These are phyloP conservation scores for Geopemphigus sp. DNA, from an alignment of 1,140 invertebrate genomes.

Conservation along the genomic window DNA sequence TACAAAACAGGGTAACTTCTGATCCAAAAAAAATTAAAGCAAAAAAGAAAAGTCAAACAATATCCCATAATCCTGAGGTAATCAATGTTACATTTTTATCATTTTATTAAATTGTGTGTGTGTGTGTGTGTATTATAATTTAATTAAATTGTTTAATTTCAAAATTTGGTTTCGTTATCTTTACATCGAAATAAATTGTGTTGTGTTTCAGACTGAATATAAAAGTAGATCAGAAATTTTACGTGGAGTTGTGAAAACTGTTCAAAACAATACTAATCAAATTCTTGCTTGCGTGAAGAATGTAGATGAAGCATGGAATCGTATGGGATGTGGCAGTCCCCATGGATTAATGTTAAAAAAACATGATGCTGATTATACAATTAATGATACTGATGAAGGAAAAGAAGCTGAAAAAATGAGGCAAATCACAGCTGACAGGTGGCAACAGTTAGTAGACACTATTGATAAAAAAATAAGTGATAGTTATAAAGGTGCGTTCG, in stretches of 20 bases:
- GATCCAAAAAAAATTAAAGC: slow-evolving; percentile 44
- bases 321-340: slow-evolving; percentile 23
- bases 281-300: slow-evolving; percentile 5
- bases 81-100: too few species aligned
- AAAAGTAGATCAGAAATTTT: slow-evolving; percentile 35
- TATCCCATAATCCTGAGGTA: slow-evolving; percentile 2
- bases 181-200: background rate
- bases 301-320: slow-evolving; percentile 31
- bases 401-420: slow-evolving; percentile 35
- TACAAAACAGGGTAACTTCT: slow-evolving; percentile 27
- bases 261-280: slow-evolving; percentile 35
- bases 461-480: slow-evolving; percentile 44
- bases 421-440: slow-evolving; percentile 35
- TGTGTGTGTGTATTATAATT: too few species aligned
- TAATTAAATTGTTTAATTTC: too few species aligned
- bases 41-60: slow-evolving; percentile 25
- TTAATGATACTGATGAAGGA: slow-evolving; percentile 31
- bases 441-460: slow-evolving; percentile 28
- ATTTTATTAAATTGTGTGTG: too few species aligned
- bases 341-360: slow-evolving; percentile 41
- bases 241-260: slow-evolving; percentile 12
- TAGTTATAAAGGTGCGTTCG: slow-evolving; percentile 42
- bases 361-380: background rate
- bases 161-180: too few species aligned
- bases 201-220: background rate